Base-by-base conservation (phyloP, 2,888 invertebrate species). In the Pogonocherus hispidulus region DNA sequence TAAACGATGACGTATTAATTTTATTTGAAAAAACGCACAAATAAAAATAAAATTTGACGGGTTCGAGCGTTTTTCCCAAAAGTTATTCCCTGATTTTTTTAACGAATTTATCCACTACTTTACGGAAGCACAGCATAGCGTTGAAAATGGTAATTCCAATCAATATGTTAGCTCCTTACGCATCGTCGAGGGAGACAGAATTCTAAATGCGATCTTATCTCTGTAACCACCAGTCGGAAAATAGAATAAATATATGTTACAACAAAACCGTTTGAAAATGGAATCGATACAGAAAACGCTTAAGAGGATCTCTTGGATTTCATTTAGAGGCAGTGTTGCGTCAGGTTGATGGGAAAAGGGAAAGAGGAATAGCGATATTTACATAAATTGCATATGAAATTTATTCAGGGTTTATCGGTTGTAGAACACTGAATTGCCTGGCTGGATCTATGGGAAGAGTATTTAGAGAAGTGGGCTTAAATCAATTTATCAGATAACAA, bases 241-340 rank as follows among this genome's bases (percentile, higher is more conserved):
- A 52, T 52, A 52, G 16, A 54, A 54, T 35, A 54, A 27, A 54
- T 27, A 54, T 32, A 54, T 27, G 54, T 54, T n/a, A n/a, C n/a
- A n/a, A n/a, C n/a, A n/a, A n/a, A n/a, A 32, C 27, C 18, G 14
- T 16, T 27, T 23, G 19, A 35, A 52, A 23, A 9, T 14, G 23
- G 52, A 52, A 54, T 54, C 54, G 16, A 54, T 54, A 35, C 3
- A 5, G 49, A 23, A 51, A 51, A 14, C 18, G 54, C 14, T 18
- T 22, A 54, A 18, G 18, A 35, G 54, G 35, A 35, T 54, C 8
- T 52, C 27, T 18, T 16, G 35, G 16, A 54, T 54, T 54, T 54
- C 35, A 35, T 54, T 54, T 18, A 11, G 18, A 9, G 16, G 14
- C 19, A 18, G 27, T 18, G 3, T 32, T 27, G 14, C 54, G 14